These are phyloP conservation scores for Thecophora atra DNA, from an alignment of 2,888 invertebrate genomes.

Conservation along the genomic window DNA sequence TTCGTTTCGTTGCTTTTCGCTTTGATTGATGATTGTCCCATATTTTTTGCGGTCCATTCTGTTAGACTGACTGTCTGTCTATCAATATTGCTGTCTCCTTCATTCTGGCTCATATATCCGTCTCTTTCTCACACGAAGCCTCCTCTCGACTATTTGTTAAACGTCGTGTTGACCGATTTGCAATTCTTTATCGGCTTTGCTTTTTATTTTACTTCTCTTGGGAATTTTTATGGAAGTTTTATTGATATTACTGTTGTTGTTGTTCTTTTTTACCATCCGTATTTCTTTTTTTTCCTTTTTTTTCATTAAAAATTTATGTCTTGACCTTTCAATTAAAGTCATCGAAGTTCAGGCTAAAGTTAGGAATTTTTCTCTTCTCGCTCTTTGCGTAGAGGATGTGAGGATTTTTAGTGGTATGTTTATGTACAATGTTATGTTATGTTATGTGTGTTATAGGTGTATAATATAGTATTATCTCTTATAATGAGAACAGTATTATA, in stretches of 20 bases:
- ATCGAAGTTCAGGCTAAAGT: background rate
- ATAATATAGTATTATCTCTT: no score
- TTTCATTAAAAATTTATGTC: constrained; percentile 40
- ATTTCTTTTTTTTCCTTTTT: constrained; percentile 9
- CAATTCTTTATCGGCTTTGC: constrained; percentile 13
- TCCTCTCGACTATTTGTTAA: background rate
- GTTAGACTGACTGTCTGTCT: background rate
- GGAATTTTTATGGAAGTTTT: constrained; percentile 11
- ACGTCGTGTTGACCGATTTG: constrained; percentile 27
- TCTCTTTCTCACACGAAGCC: background rate
- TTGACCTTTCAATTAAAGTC: constrained; percentile 43
- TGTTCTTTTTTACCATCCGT: constrained; percentile 10
- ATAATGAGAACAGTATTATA: no score
- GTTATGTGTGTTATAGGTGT: background rate
- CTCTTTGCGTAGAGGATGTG: no score
- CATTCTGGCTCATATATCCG: background rate
- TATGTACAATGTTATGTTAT: background rate
- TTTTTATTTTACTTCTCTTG: background rate
- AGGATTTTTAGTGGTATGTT: no score
- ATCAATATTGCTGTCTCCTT: background rate
- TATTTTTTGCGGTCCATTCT: constrained; percentile 27
- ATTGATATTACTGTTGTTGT: background rate
- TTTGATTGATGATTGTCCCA: constrained; percentile 35
- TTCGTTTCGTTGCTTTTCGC: constrained; percentile 21
- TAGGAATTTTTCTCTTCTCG: background rate